A percentile compares a stretch with the other conserved stretches of the same genome.
phyloP scores from a whole-genome alignment of 2,888 invertebrate species.

The Neria commutata region DNA sequence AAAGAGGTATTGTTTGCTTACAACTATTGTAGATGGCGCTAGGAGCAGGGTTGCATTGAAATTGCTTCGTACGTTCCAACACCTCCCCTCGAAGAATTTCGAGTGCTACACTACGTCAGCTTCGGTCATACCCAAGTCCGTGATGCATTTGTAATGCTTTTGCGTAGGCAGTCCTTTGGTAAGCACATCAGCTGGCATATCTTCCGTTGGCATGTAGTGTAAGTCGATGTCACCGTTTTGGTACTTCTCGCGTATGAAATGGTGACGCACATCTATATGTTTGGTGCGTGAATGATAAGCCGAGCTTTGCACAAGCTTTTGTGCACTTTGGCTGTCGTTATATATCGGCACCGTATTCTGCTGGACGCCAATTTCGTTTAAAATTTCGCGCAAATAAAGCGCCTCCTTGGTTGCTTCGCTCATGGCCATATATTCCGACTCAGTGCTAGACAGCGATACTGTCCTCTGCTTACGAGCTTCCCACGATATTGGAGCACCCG shows the following conservation, averaged over 20 bases:
- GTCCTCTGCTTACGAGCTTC: slow-evolving; percentile 31
- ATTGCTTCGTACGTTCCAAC: neutral
- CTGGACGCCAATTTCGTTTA: slow-evolving; percentile 20
- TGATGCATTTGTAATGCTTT: slow-evolving; percentile 21
- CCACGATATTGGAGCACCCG: slow-evolving; percentile 29
- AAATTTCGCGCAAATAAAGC: slow-evolving; percentile 20
- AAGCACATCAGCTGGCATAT: slow-evolving; percentile 30
- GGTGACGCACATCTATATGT: slow-evolving; percentile 31
- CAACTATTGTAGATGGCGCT: too few relatives aligned
- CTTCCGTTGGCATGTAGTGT: slow-evolving; percentile 25
- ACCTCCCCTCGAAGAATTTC: slow-evolving; percentile 19
- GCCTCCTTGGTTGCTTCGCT: slow-evolving; percentile 29
- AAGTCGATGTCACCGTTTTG: slow-evolving; percentile 16
- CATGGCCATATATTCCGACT: slow-evolving; percentile 32
- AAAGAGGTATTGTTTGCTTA: too few relatives aligned
- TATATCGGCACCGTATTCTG: slow-evolving; percentile 19
- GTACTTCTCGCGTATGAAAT: slow-evolving; percentile 25
- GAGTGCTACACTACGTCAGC: neutral
- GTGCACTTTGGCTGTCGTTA: slow-evolving; percentile 32
- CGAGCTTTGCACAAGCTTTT: slow-evolving; percentile 17
- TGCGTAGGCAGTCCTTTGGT: slow-evolving; percentile 25
- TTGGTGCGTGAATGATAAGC: slow-evolving; percentile 27
- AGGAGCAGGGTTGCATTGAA: neutral
- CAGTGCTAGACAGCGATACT: slow-evolving; percentile 28
- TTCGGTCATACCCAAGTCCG: slow-evolving; percentile 10